phyloP scores from a whole-genome alignment of 2,797 vertebrate genomes.

The Anniella stebbinsi region DNA sequence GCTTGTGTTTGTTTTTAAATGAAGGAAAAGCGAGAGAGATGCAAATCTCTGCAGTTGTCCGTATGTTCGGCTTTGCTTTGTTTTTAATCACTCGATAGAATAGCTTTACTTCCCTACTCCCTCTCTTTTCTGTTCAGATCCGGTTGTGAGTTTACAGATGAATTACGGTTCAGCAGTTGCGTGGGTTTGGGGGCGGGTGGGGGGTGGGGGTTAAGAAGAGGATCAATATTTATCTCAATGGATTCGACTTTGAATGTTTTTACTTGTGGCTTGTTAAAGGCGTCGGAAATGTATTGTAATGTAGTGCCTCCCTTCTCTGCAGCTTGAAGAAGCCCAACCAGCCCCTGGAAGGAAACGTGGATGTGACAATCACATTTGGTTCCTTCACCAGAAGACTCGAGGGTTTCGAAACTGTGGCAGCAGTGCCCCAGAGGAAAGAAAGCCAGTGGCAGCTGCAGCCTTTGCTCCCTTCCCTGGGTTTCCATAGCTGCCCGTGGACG shows the following conservation, averaged over 20 bases:
- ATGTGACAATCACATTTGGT: slow-evolving; percentile 37
- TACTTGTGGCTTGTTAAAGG: slow-evolving; percentile 78
- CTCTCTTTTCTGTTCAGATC: slow-evolving; percentile 42
- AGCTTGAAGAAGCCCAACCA: slow-evolving; percentile 57
- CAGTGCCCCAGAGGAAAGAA: background rate
- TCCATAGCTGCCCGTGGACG: background rate
- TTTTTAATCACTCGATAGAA: slow-evolving; percentile 74
- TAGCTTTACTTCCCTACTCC: slow-evolving; percentile 60
- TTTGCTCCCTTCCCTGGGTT: no score
- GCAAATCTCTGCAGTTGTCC: slow-evolving; percentile 30
- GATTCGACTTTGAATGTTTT: slow-evolving; percentile 78
- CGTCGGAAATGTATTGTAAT: slow-evolving; percentile 75
- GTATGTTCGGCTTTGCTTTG: slow-evolving; percentile 68
- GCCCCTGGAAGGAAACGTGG: slow-evolving; percentile 55
- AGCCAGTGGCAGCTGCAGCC: background rate
- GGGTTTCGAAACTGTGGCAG: slow-evolving; percentile 39
- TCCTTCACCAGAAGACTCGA: slow-evolving; percentile 64
- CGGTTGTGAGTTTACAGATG: slow-evolving; percentile 75
- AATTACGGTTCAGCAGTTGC: slow-evolving; percentile 74
- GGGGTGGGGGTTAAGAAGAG: slow-evolving; percentile 64
- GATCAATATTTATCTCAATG: slow-evolving; percentile 83
- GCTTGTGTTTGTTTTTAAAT: background rate
- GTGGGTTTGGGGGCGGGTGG: slow-evolving; percentile 56
- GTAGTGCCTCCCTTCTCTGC: slow-evolving; percentile 27
- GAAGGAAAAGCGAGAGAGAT: background rate